A percentile compares a stretch with the other conserved stretches of the same genome.
phyloP scores from a whole-genome alignment of 2,888 invertebrate species.

The Galeruca laticollis region DNA sequence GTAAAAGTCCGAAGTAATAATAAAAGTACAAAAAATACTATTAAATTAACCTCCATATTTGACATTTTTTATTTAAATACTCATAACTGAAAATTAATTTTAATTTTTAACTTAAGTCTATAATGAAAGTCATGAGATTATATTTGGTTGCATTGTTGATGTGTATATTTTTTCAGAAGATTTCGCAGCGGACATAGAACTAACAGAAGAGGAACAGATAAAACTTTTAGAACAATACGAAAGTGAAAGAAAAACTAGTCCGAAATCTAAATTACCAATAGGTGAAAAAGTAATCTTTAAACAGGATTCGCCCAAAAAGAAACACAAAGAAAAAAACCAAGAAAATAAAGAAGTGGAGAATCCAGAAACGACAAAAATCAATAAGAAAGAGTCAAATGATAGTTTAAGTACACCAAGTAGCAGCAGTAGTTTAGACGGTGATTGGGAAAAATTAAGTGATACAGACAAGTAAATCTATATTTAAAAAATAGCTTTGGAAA shows the following conservation, averaged over 20 bases:
- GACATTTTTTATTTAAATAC: too few species aligned
- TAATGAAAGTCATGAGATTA: background rate
- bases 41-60: too few species aligned
- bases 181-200: constrained; percentile 74
- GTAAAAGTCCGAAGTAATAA: too few species aligned
- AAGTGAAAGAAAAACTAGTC: constrained; percentile 67
- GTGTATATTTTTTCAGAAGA: constrained; percentile 68
- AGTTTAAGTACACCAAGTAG: constrained; percentile 59
- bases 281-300: constrained; percentile 45
- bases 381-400: constrained; percentile 56
- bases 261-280: constrained; percentile 48
- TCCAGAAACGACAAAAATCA: constrained; percentile 49
- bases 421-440: constrained; percentile 65
- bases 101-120: too few species aligned
- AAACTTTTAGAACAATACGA: constrained; percentile 78
- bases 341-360: constrained; percentile 35
- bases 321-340: constrained; percentile 34
- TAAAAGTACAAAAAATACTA: too few species aligned
- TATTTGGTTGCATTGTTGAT: background rate
- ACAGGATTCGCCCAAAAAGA: constrained; percentile 52
- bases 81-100: too few species aligned
- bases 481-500: constrained; percentile 13
- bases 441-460: constrained; percentile 66
- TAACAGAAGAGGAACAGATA: constrained; percentile 79
- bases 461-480: constrained; percentile 26